These are phyloP conservation scores for Oscheius myriophilus DNA, from an alignment of 2,888 invertebrate species.

Conservation along the genomic window DNA sequence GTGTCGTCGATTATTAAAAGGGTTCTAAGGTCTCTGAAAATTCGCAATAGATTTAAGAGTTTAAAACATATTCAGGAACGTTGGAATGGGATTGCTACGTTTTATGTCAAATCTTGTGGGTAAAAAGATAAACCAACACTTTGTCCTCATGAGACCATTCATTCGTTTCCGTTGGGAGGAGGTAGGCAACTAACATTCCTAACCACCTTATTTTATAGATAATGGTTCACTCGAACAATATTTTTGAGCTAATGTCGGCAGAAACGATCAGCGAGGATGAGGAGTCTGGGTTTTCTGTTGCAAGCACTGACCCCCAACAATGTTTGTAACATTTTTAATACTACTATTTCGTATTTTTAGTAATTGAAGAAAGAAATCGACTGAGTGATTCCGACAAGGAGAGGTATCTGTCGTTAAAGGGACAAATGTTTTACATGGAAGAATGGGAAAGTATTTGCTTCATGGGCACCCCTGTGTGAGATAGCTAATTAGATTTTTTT, in stretches of 20 bases:
- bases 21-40: too few species aligned
- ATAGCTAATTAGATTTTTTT: neutral
- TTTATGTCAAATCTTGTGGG: constrained; percentile 87
- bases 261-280: constrained; percentile 76
- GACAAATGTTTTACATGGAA: constrained; percentile 98
- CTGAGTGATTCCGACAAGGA: constrained; percentile 54
- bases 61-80: constrained; percentile 76
- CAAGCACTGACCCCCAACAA: constrained; percentile 45
- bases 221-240: constrained; percentile 91
- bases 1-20: too few species aligned
- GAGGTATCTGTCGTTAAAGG: constrained; percentile 80
- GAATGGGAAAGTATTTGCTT: constrained; percentile 98
- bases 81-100: constrained; percentile 85
- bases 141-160: constrained; percentile 88
- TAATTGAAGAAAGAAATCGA: constrained; percentile 77
- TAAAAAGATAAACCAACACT: constrained; percentile 89
- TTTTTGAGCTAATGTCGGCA: constrained; percentile 90
- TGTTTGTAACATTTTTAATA: too few species aligned
- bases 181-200: constrained; percentile 74
- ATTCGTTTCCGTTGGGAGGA: constrained; percentile 93
- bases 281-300: constrained; percentile 26
- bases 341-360: too few species aligned
- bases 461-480: constrained; percentile 86
- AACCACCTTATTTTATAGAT: constrained; percentile 76
- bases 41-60: neutral